Percentiles rank a stretch among this genome's conserved stretches.
phyloP scores from a whole-genome alignment of 1,140 invertebrate genomes.

The Pygmarrhopalites habei region DNA sequence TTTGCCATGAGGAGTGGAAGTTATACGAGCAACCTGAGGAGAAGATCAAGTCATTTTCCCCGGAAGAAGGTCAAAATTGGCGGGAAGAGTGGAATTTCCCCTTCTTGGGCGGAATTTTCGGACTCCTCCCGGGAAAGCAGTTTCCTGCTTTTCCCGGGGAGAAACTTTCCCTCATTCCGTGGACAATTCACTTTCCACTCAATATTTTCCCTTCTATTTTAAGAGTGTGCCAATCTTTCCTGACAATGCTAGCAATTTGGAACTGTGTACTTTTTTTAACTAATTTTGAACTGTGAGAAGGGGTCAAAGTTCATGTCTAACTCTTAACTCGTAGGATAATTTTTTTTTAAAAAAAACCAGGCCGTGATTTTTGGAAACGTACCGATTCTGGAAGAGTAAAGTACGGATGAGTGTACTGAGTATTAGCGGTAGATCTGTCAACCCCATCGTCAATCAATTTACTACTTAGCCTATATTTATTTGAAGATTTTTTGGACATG shows the following conservation, averaged over 20 bases:
- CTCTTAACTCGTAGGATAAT: background rate
- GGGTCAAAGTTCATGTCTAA: background rate
- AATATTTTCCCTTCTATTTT: too few relatives aligned
- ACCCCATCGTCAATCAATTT: too few relatives aligned
- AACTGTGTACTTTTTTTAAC: background rate
- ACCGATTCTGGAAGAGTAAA: background rate
- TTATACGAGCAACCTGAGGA: background rate
- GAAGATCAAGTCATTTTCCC: too few relatives aligned
- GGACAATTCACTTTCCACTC: too few relatives aligned
- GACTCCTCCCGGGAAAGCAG: too few relatives aligned
- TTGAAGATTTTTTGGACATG: too few relatives aligned
- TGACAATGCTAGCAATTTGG: background rate
- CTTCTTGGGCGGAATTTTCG: background rate
- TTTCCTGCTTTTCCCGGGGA: too few relatives aligned
- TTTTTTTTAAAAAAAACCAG: background rate
- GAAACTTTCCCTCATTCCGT: too few relatives aligned
- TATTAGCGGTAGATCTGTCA: background rate
- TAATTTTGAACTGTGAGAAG: background rate
- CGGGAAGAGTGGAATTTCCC: too few relatives aligned
- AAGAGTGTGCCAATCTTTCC: background rate
- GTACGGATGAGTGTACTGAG: background rate
- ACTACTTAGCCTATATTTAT: too few relatives aligned
- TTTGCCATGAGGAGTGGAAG: too few relatives aligned
- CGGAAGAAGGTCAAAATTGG: too few relatives aligned
- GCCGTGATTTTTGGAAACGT: background rate